Base-by-base conservation (phyloP, 2,797 vertebrate genomes). In the Chelon labrosus region DNA sequence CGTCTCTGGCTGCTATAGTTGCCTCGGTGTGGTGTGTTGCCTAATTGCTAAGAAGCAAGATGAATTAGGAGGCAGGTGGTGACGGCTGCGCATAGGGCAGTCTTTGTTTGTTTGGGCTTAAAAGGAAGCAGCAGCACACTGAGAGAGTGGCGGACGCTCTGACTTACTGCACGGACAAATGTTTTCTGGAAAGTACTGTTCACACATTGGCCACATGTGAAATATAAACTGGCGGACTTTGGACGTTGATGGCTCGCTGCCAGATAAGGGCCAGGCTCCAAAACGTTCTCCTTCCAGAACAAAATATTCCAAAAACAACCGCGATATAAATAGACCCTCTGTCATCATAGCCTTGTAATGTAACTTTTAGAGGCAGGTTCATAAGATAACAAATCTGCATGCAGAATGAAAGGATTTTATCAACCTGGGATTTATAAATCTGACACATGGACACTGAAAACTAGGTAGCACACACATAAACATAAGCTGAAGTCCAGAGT, bases 11-110 rank as follows among this genome's bases (percentile, higher is more conserved):
- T 50, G 54, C 69, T 66, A 68, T 69, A 46, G 47, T 53, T 59
- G 41, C 46, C 46, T 49, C 46, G n/a, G 17, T 49, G 10, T 73
- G 64, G 71, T 60, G 12, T 49, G 65, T 53, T 75, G 70, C 65
- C 70, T 73, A 77, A 75, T 38, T 82, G 51, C 19, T 47, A 7
- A 81, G 70, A 65, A 78, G 67, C 61, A 68, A 78, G 76, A 60
- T 59, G 76, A 75, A 83, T 76, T 70, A 75, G 84, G 77, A 69
- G 72, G 80, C 77, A 88, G 76, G 83, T 86, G 86, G 75, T 54
- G 76, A 71, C 27, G 22, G 57, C 41, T n/a, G 41, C 49, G 31
- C 60, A 78, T 1, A 75, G 74, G 51, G 25, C 25, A 17, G 69
- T 41, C 71, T 75, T 69, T 84, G 63, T 80, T 52, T 38, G 42